These are phyloP conservation scores for Marasmarcha lunaedactyla DNA, from an alignment of 2,888 invertebrate species.

Conservation along the genomic window DNA sequence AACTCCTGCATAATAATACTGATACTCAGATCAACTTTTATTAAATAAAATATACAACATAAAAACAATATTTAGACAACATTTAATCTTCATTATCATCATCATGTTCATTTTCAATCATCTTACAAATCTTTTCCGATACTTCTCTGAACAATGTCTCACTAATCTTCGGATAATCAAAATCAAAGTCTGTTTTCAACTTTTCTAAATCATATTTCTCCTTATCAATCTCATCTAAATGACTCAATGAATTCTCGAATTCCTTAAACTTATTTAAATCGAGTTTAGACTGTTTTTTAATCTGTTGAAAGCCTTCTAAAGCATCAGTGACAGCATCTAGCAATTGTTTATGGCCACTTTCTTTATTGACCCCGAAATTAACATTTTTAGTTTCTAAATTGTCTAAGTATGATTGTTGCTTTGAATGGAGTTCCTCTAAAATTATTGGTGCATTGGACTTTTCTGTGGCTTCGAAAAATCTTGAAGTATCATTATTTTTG, in stretches of 20 bases:
- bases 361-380: slow-evolving; percentile 45
- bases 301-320: slow-evolving; percentile 41
- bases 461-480: slow-evolving; percentile 34
- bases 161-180: slow-evolving; percentile 40
- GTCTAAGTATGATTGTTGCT: slow-evolving; percentile 36
- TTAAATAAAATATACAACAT: too few species aligned
- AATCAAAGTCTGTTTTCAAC: slow-evolving; percentile 37
- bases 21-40: too few species aligned
- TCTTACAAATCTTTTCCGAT: slow-evolving; percentile 34
- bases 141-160: slow-evolving; percentile 44
- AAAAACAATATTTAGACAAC: too few species aligned
- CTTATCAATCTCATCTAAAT: slow-evolving; percentile 29
- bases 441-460: slow-evolving; percentile 26
- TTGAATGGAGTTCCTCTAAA: slow-evolving; percentile 24
- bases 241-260: slow-evolving; percentile 28
- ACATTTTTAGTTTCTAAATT: slow-evolving; percentile 42
- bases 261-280: slow-evolving; percentile 37
- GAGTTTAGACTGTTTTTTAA: slow-evolving; percentile 45
- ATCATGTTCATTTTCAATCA: slow-evolving; percentile 31
- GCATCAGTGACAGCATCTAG: slow-evolving; percentile 52
- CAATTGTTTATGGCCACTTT: slow-evolving; percentile 42
- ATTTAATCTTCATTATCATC: slow-evolving; percentile 8
- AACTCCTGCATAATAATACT: too few species aligned
- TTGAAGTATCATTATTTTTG: slow-evolving; percentile 28
- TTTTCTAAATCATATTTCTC: slow-evolving; percentile 35